A percentile compares a stretch with the other conserved stretches of the same genome.
phyloP scores from a whole-genome alignment of 1,140 invertebrate species.

The Gryllus bimaculatus region DNA sequence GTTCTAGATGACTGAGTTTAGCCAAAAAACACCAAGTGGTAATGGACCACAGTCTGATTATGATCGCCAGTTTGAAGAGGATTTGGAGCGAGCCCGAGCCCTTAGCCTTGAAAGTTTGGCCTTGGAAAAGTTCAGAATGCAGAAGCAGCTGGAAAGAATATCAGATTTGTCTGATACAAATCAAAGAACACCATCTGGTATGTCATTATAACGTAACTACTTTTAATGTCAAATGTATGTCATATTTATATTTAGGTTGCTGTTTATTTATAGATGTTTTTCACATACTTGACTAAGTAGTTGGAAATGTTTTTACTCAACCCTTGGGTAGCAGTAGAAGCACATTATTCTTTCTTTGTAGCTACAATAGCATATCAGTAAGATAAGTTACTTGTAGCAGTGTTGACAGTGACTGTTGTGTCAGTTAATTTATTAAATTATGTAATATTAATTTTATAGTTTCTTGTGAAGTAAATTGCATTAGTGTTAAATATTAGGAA shows the following conservation, averaged over 20 bases:
- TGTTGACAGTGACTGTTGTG: too few species aligned
- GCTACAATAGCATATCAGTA: too few species aligned
- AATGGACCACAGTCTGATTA: slow-evolving; percentile 42
- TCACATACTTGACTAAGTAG: neutral
- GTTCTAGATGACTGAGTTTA: neutral
- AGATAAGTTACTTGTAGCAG: too few species aligned
- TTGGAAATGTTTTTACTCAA: neutral
- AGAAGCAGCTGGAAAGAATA: slow-evolving; percentile 21
- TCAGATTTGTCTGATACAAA: neutral
- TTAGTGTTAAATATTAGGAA: neutral
- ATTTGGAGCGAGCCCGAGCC: slow-evolving; percentile 74
- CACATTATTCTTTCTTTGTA: too few species aligned
- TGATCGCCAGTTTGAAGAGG: slow-evolving; percentile 72
- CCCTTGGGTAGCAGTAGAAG: too few species aligned
- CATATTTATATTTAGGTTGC: neutral
- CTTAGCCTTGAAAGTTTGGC: slow-evolving; percentile 75
- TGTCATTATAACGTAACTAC: neutral
- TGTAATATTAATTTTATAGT: neutral
- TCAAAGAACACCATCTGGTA: neutral
- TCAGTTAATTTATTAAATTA: too few species aligned
- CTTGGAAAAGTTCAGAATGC: slow-evolving; percentile 63
- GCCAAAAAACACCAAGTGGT: neutral
- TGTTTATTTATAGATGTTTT: neutral
- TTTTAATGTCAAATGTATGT: neutral
- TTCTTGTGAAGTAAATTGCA: neutral